Conservation (phyloP, 2,888 invertebrate species). For the Nineta flava region DNA sequence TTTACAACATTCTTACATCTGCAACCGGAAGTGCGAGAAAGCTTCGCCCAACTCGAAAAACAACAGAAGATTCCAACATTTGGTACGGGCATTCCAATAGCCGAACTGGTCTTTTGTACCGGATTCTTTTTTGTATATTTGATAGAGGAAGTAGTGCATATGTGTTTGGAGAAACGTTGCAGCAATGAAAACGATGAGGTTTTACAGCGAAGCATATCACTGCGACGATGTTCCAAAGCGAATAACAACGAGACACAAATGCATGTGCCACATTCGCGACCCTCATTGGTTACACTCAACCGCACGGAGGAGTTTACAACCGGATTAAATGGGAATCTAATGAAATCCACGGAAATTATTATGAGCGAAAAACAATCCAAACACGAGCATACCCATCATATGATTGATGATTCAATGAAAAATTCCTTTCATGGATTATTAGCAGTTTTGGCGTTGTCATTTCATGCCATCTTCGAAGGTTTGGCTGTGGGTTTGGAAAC, state of each 20-base stretch:
- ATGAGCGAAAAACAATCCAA: background rate
- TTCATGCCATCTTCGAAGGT: slow-evolving; percentile 54
- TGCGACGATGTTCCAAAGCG: slow-evolving; percentile 23
- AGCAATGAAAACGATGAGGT: slow-evolving; percentile 25
- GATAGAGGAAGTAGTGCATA: slow-evolving; percentile 43
- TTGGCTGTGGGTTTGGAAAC: slow-evolving; percentile 48
- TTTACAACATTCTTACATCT: slow-evolving; percentile 48
- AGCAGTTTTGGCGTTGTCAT: slow-evolving; percentile 46
- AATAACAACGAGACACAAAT: background rate
- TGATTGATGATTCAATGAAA: slow-evolving; percentile 27
- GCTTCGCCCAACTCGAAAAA: slow-evolving; percentile 31
- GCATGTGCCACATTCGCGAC: background rate
- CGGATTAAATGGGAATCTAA: background rate
- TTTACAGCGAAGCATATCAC: slow-evolving; percentile 35
- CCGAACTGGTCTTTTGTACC: slow-evolving; percentile 40
- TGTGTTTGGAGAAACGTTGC: slow-evolving; percentile 29
- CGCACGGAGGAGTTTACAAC: background rate
- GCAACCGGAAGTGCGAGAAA: slow-evolving; percentile 46
- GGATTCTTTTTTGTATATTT: slow-evolving; percentile 49
- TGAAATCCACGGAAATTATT: background rate
- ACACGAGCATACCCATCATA: slow-evolving; percentile 10
- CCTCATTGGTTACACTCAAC: background rate
- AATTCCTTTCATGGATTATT: slow-evolving; percentile 37
- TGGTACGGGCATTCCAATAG: slow-evolving; percentile 32
- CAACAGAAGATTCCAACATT: slow-evolving; percentile 28